Evolutionary conservation across 2,888 invertebrate species (phyloP).

Genomic region (Apoda limacodes): DNA sequence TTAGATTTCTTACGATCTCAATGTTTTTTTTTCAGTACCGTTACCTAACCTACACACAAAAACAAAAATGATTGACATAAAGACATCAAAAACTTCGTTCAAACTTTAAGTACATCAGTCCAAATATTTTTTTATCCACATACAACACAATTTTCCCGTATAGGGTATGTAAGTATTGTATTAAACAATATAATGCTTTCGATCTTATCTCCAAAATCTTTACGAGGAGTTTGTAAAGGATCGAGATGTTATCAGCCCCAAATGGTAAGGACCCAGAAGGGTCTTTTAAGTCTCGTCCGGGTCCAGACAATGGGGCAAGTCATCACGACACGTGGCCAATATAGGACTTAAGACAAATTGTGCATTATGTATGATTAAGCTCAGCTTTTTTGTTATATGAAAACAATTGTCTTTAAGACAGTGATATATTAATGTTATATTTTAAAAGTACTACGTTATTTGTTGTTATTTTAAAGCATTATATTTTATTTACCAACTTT

Average conservation of each 20-base stretch:
- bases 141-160: conserved; percentile 32
- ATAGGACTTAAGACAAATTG: conserved; percentile 44
- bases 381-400: background rate
- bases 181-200: conserved; percentile 34
- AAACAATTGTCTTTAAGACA: background rate
- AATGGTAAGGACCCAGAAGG: conserved; percentile 23
- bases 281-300: conserved; percentile 40
- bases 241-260: conserved; percentile 45
- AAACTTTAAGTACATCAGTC: background rate
- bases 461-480: too few relatives aligned
- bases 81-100: conserved; percentile 18
- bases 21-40: conserved; percentile 23
- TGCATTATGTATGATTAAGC: conserved; percentile 31
- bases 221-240: conserved; percentile 28
- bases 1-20: too few relatives aligned
- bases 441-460: too few relatives aligned
- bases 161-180: conserved; percentile 28
- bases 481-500: too few relatives aligned
- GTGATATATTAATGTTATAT: background rate
- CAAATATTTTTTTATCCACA: conserved; percentile 21
- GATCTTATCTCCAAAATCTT: conserved; percentile 45
- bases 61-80: conserved; percentile 31
- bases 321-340: conserved; percentile 44
- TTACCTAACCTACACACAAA: conserved; percentile 39
- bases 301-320: conserved; percentile 38